These are phyloP conservation scores for Hypomecis punctinalis DNA, from an alignment of 2,888 invertebrate species.

Conservation along the genomic window DNA sequence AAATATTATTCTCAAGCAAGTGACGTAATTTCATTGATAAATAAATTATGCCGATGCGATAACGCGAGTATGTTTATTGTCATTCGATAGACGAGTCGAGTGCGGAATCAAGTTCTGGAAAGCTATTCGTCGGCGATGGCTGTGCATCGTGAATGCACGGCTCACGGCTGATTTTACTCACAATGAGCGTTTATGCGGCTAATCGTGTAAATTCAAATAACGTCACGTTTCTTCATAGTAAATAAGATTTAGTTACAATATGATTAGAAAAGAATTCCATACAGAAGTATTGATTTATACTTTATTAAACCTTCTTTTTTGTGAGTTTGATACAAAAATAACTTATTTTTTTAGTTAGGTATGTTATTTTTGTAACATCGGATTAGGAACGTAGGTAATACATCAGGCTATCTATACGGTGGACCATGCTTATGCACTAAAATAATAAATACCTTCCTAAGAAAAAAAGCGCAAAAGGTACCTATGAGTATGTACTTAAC, in stretches of 20 bases:
- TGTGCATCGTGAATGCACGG: constrained; percentile 33
- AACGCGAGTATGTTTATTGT: constrained; percentile 20
- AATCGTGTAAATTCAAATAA: constrained; percentile 52
- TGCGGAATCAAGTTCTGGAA: constrained; percentile 27
- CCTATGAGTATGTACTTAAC: too few relatives aligned
- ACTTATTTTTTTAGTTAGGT: too few relatives aligned
- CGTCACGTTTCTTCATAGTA: constrained; percentile 44
- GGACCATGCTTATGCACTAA: too few relatives aligned
- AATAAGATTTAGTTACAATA: constrained; percentile 24
- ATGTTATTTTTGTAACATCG: too few relatives aligned
- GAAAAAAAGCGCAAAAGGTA: too few relatives aligned
- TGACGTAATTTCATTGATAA: constrained; percentile 31
- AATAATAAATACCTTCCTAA: too few relatives aligned
- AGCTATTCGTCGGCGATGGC: constrained; percentile 22
- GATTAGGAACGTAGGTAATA: too few relatives aligned
- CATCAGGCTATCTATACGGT: too few relatives aligned
- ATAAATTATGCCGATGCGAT: constrained; percentile 19
- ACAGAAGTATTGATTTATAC: too few relatives aligned
- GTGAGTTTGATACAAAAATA: too few relatives aligned
- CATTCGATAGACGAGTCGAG: constrained; percentile 18
- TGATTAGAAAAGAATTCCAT: not conserved
- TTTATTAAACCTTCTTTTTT: too few relatives aligned
- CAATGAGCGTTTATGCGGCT: constrained; percentile 38
- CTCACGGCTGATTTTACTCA: constrained; percentile 36
- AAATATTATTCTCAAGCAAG: constrained; percentile 22